A percentile compares a stretch with the other conserved stretches of the same genome.
phyloP scores from a whole-genome alignment of 2,113 vertebrate genomes.

The Petrocephalus microphthalmus region DNA sequence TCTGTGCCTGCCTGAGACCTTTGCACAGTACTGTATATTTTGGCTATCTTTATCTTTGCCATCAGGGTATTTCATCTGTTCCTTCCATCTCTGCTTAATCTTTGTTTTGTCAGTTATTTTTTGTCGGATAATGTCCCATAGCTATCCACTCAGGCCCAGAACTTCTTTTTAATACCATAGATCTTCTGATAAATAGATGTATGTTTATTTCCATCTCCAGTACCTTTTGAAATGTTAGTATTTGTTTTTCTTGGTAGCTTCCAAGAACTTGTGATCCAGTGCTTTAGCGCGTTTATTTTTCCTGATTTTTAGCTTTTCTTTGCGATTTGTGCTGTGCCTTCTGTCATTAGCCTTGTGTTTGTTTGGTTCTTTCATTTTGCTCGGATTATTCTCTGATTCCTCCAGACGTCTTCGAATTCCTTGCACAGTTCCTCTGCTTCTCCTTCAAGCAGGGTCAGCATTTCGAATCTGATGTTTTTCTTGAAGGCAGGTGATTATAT shows the following conservation, averaged over 20 bases:
- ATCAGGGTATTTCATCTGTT: background rate
- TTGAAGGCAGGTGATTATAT: background rate
- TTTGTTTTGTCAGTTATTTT: background rate
- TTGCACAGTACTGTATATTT: background rate
- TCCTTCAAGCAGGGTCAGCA: background rate
- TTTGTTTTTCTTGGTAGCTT: background rate
- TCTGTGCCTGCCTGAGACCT: background rate
- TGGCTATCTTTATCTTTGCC: background rate
- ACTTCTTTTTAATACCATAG: background rate
- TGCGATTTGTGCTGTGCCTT: background rate
- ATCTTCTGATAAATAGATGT: background rate
- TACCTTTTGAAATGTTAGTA: background rate
- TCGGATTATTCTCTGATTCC: background rate
- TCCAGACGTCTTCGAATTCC: background rate
- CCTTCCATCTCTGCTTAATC: background rate
- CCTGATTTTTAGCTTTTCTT: background rate
- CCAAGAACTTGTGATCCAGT: background rate
- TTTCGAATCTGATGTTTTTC: background rate
- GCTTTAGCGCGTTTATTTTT: background rate
- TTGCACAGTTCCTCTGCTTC: background rate
- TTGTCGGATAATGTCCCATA: background rate
- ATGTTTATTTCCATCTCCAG: background rate
- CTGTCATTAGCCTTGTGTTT: background rate
- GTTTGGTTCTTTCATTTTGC: background rate
- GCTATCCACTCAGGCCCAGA: background rate